phyloP scores from a whole-genome alignment of 2,888 invertebrate genomes.

The Eilema depressum region DNA sequence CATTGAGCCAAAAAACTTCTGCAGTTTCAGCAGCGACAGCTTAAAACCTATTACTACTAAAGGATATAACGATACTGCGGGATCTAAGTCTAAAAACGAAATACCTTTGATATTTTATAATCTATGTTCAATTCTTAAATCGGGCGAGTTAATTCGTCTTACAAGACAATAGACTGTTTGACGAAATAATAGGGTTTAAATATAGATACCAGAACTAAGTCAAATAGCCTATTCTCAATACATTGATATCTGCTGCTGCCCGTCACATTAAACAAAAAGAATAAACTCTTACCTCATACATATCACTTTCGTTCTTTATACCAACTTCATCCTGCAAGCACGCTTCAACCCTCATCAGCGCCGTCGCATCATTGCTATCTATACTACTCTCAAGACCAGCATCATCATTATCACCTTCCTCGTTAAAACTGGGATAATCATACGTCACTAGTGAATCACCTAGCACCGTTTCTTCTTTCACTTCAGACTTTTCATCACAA shows the following conservation, averaged over 20 bases:
- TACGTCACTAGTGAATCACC: conserved; percentile 60
- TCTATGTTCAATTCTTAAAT: too few relatives aligned
- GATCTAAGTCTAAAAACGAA: too few relatives aligned
- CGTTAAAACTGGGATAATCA: conserved; percentile 72
- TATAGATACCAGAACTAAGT: not conserved
- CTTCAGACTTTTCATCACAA: conserved; percentile 41
- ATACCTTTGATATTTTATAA: too few relatives aligned
- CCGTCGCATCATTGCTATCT: conserved; percentile 74
- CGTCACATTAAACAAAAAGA: not conserved
- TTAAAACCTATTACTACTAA: not conserved
- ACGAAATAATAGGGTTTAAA: too few relatives aligned
- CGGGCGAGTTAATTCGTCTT: too few relatives aligned
- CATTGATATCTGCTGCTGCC: not conserved
- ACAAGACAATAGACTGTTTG: too few relatives aligned
- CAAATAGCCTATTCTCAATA: not conserved
- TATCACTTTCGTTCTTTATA: conserved; percentile 62
- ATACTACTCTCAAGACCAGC: conserved; percentile 54
- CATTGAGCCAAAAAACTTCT: too few relatives aligned
- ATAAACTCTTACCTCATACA: conserved; percentile 54
- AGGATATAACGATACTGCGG: too few relatives aligned
- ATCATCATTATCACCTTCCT: conserved; percentile 59
- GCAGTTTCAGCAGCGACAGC: not conserved
- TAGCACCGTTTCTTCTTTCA: conserved; percentile 62
- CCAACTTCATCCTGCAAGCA: conserved; percentile 71
- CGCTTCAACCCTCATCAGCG: conserved; percentile 74